Evolutionary conservation across 2,113 vertebrate species (phyloP).

Genomic region (Otis tarda): DNA sequence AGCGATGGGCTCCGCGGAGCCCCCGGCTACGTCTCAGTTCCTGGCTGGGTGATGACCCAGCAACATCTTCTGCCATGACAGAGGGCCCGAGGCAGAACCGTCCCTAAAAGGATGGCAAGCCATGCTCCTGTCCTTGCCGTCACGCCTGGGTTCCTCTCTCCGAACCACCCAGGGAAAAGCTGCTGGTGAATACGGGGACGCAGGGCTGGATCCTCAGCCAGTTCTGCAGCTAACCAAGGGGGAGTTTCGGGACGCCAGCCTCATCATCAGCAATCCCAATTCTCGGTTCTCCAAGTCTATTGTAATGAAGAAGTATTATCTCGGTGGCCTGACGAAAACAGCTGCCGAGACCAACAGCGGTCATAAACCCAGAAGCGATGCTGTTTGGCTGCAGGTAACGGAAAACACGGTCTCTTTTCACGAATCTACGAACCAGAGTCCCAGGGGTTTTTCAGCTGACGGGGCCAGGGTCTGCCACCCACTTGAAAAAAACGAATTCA

Average conservation of each 20-base stretch:
- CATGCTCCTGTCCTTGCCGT: fast-evolving
- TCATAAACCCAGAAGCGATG: not conserved
- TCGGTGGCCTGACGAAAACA: not conserved
- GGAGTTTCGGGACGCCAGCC: not conserved
- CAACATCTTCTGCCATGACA: not conserved
- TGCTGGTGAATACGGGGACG: fast-evolving
- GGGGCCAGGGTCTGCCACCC: not conserved
- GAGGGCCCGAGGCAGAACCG: not conserved
- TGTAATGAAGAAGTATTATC: not conserved
- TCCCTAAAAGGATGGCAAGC: fast-evolving
- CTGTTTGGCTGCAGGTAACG: not conserved
- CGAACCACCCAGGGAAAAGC: not conserved
- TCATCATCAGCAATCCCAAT: fast-evolving
- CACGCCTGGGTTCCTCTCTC: fast-evolving
- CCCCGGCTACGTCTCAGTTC: not conserved
- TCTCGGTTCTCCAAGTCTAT: not conserved
- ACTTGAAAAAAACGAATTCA: not conserved
- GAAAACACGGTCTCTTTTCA: not conserved
- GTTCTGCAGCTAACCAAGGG: not conserved
- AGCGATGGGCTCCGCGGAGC: fast-evolving
- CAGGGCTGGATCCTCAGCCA: not conserved
- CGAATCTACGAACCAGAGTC: not conserved
- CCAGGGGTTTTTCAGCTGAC: not conserved
- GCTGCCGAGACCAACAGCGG: not conserved
- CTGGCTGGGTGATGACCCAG: not conserved